A percentile compares a stretch with the other conserved stretches of the same genome.
Conservation (phyloP, 2,888 invertebrate species). For the Brenthis daphne region DNA sequence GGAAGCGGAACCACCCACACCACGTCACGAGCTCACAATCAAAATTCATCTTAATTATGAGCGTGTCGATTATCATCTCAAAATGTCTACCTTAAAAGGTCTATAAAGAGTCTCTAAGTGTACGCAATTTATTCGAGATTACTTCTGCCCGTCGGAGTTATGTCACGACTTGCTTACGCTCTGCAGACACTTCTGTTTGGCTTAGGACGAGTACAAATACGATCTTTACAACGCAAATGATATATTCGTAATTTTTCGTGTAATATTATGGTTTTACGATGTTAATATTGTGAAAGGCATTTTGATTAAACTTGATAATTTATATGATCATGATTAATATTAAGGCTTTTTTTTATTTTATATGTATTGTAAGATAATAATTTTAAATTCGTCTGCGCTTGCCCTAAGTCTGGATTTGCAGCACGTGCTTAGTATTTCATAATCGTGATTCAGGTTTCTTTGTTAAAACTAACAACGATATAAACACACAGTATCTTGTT, state of each 20-base stretch:
- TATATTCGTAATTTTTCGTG: neutral
- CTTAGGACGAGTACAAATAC: conserved; percentile 34
- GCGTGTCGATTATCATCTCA: conserved; percentile 81
- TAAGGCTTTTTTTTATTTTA: neutral
- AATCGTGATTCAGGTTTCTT: conserved; percentile 47
- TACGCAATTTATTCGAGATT: conserved; percentile 79
- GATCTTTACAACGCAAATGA: neutral
- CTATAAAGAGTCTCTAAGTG: conserved; percentile 78
- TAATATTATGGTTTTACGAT: too few relatives aligned
- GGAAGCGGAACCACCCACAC: conserved; percentile 80
- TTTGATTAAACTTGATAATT: too few relatives aligned
- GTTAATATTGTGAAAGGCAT: too few relatives aligned
- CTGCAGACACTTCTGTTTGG: conserved; percentile 73
- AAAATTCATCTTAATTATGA: conserved; percentile 76
- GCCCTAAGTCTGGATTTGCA: conserved; percentile 45
- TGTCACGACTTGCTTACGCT: conserved; percentile 69
- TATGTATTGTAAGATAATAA: neutral
- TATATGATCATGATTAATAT: neutral
- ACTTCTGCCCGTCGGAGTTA: conserved; percentile 64
- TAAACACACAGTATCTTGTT: conserved; percentile 10
- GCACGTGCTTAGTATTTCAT: conserved; percentile 61
- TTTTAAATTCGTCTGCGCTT: conserved; percentile 26
- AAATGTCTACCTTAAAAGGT: conserved; percentile 80
- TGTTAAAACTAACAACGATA: conserved; percentile 41
- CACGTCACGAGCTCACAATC: conserved; percentile 74